Evolutionary conservation across 2,113 vertebrate genomes (phyloP), one percentile per base, ranked within the genome.

Genomic region (Elachura formosa): DNA sequence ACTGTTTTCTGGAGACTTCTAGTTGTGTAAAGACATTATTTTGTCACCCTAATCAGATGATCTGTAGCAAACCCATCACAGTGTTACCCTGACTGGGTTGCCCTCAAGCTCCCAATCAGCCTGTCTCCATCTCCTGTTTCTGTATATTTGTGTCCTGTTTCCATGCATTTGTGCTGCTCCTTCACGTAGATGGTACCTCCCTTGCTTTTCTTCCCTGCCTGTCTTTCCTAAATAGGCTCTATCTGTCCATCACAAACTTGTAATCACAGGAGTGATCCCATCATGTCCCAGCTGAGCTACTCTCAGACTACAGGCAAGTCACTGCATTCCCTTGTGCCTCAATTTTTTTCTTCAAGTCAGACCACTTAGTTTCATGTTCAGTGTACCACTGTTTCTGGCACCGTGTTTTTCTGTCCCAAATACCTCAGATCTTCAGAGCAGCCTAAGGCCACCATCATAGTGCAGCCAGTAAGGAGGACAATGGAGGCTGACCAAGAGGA

Each of bases 311-410:
- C 36, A 73, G 41, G 22, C 12, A 64, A 61, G 13, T 40, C 58
- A 22, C 3, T 17, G 14, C 25, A 29, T 64, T 66, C 43, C 26
- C 26, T 40, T 0, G 0, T 59, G 46, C 63, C 73, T 74, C 26
- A 12, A 7, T 58, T 85, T 89, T 89, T 78, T 68, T 29, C 46
- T 67, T 38, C 2, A 0, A 43, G 61, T 61, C 24, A 23, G 3
- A 36, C 7, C 58, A 55, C 11, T 67, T 46, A 54, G 12, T 67
- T 71, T 77, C 33, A 4, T 8, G 12, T 18, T 67, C 40, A 34
- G 16, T 34, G 49, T 46, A n/a, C 38, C 12, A 4, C 33, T 59
- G 12, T 45, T 52, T 55, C 69, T 82, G 56, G 28, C 36, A 24
- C 17, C 2, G 7, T 28, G 10, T 41, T 85, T 82, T 64, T 43